Conservation (phyloP, 2,888 invertebrate species). For the Suillia variegata region DNA sequence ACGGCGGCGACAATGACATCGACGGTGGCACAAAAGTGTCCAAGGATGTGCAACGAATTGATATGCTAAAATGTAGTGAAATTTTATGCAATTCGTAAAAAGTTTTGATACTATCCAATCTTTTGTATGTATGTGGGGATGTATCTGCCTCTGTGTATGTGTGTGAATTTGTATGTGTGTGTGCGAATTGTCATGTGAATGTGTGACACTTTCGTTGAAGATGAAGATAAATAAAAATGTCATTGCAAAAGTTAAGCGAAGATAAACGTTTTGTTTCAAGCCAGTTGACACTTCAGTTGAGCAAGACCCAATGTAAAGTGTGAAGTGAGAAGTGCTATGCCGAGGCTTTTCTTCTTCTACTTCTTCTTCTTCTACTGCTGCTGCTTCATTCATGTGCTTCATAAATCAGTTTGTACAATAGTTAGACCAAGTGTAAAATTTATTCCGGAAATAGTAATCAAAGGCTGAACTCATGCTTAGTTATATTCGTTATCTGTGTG, state of each 20-base stretch:
- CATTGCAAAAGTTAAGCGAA: conserved; percentile 35
- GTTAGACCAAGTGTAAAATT: no score
- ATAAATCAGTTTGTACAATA: neutral
- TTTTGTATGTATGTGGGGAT: conserved; percentile 5
- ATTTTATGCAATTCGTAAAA: conserved; percentile 48
- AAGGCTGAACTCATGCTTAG: no score
- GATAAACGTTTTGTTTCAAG: conserved; percentile 26
- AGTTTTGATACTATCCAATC: neutral
- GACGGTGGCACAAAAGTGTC: no score
- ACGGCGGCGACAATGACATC: no score
- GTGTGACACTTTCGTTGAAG: neutral
- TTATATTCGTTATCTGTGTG: no score
- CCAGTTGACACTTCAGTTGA: conserved; percentile 11
- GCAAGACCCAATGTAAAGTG: neutral
- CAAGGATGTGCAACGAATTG: conserved; percentile 34
- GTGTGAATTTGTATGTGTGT: conserved; percentile 1
- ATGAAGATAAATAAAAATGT: conserved; percentile 50
- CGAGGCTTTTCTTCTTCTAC: no score
- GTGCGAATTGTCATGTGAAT: neutral
- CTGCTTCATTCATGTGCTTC: neutral
- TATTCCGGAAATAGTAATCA: no score
- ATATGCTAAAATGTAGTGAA: conserved; percentile 50
- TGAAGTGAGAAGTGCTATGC: no score
- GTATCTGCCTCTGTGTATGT: no score
- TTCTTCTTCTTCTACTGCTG: no score